Evolutionary conservation across 1,140 invertebrate species (phyloP), one percentile per base, ranked within the genome.

Genomic region (Thaumetopoea pityocampa): DNA sequence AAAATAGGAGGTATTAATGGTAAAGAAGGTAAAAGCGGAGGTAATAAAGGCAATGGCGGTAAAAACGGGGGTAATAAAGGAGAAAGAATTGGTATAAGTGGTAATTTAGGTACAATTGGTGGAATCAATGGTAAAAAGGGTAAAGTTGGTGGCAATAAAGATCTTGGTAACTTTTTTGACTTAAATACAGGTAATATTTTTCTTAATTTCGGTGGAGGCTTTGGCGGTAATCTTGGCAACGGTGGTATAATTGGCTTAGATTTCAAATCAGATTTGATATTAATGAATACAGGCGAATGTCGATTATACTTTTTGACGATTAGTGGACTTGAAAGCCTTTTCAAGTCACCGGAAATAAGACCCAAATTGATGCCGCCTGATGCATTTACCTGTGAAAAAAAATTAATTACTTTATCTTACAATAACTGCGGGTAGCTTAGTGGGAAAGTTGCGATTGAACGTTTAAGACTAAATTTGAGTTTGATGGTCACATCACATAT

Each of bases 341-440:
- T 67, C 1, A 49, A 19, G 19, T 72, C 63, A 10, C 53, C 62
- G 4, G 57, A 52, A 6, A 67, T 43, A 1, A 61, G 33, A 1
- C 51, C 60, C 0, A 56, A 14, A 1, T 64, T 61, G 5, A 67
- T 8, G 11, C 55, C 24, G 10, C 54, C 12, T 6, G 47, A 37
- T 41, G 35, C 18, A 4, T 46, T 18, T 8, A 67, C 36, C 74
- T 79, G 69, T 10, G 58, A 69, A 36, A 29, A 29, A 40, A 51
- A 38, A 30, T 10, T 14, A 12, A 8, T 19, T 20, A 14, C 14
- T 36, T 27, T 27, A 36, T 2, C 9, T 4, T 23, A n/a, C n/a
- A n/a, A n/a, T n/a, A n/a, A n/a, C n/a, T n/a, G n/a, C n/a, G n/a
- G n/a, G n/a, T n/a, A n/a, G n/a, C n/a, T n/a, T n/a, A n/a, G n/a